Evolutionary conservation across 2,113 vertebrate species (phyloP).

Genomic region (Microcebus lehilahytsara): DNA sequence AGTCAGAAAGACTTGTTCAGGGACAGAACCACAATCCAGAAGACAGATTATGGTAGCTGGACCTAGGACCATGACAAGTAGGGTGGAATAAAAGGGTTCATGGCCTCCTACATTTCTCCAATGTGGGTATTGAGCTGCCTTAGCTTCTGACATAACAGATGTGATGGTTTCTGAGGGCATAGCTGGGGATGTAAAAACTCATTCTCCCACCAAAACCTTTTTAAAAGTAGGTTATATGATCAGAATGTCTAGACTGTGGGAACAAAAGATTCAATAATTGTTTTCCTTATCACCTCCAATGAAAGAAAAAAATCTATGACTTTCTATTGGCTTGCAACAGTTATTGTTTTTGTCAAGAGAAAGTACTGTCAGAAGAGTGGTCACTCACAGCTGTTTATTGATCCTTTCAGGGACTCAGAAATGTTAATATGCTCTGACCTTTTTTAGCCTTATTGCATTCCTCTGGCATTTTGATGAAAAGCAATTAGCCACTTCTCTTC

Average conservation of each 20-base stretch:
- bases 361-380: constrained; percentile 19
- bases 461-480: constrained; percentile 61
- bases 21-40: neutral
- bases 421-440: constrained; percentile 71
- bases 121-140: neutral
- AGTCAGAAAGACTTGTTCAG: neutral
- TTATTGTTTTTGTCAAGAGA: constrained; percentile 35
- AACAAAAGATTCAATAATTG: constrained; percentile 60
- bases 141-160: neutral
- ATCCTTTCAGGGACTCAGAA: constrained; percentile 64
- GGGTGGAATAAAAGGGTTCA: neutral
- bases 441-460: neutral
- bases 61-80: neutral
- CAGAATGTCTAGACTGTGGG: constrained; percentile 39
- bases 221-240: neutral
- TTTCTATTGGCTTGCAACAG: constrained; percentile 55
- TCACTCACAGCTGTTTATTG: constrained; percentile 58
- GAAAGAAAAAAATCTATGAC: constrained; percentile 52
- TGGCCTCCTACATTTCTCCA: neutral
- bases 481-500: constrained; percentile 64
- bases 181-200: neutral
- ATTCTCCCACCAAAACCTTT: neutral
- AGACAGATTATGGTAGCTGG: neutral
- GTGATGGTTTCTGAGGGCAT: neutral
- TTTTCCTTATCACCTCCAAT: constrained; percentile 37